phyloP scores from a whole-genome alignment of 1,140 invertebrate species.

The Aphidius ervi region DNA sequence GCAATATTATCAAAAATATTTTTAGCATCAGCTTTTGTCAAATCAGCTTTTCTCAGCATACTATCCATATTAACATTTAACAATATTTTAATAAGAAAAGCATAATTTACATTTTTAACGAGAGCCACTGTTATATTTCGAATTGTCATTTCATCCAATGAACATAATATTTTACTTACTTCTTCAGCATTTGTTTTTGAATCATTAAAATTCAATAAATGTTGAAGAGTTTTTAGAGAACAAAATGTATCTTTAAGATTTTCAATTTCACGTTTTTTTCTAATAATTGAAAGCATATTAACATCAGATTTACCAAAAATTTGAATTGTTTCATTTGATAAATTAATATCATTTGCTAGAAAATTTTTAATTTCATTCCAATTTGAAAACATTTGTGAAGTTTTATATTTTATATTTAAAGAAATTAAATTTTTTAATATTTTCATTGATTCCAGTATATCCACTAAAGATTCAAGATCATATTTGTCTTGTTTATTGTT shows the following conservation, averaged over 20 bases:
- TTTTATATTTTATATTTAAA: constrained; percentile 40
- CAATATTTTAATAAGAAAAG: constrained; percentile 50
- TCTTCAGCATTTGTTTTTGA: constrained; percentile 36
- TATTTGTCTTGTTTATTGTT: constrained; percentile 32
- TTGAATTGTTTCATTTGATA: constrained; percentile 32
- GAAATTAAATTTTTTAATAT: constrained; percentile 46
- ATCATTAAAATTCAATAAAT: constrained; percentile 39
- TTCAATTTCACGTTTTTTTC: constrained; percentile 37
- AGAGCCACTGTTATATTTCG: constrained; percentile 48
- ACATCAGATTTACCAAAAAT: constrained; percentile 40
- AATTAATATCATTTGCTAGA: constrained; percentile 35
- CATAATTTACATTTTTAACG: constrained; percentile 54
- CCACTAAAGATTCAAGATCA: constrained; percentile 48
- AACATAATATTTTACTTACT: constrained; percentile 50
- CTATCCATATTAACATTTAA: constrained; percentile 49
- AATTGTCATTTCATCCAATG: constrained; percentile 43
- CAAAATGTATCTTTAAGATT: constrained; percentile 44
- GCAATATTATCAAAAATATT: constrained; percentile 47
- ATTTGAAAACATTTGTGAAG: constrained; percentile 45
- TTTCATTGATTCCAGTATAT: constrained; percentile 42
- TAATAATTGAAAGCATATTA: constrained; percentile 46
- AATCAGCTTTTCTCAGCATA: constrained; percentile 52
- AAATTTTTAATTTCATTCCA: constrained; percentile 42
- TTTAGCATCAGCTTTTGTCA: constrained; percentile 51
- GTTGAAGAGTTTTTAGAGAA: constrained; percentile 38